A percentile compares a stretch with the other conserved stretches of the same genome.
These are phyloP conservation scores for Choloepus didactylus DNA, from an alignment of 2,797 vertebrate genomes.

Conservation along the genomic window DNA sequence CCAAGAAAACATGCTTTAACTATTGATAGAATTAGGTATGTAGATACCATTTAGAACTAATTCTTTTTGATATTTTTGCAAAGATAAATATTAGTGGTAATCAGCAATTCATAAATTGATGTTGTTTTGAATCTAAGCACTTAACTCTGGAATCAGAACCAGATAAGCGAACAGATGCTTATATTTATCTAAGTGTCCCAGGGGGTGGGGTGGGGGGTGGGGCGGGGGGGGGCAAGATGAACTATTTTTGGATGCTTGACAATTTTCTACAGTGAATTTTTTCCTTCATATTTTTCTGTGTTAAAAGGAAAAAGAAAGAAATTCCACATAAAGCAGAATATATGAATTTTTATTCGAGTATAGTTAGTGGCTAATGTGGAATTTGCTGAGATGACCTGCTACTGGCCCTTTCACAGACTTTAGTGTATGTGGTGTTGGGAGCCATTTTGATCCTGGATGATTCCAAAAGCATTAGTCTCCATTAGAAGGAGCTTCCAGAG, in stretches of 20 bases:
- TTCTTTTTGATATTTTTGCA: neutral
- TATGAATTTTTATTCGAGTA: constrained; percentile 20
- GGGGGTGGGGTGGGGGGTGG: too few relatives aligned
- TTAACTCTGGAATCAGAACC: constrained; percentile 38
- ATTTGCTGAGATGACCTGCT: neutral
- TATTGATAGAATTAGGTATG: constrained; percentile 52
- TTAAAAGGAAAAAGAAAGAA: neutral
- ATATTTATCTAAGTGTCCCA: constrained; percentile 44
- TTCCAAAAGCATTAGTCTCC: neutral
- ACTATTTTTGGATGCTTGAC: constrained; percentile 52
- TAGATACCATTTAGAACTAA: constrained; percentile 16
- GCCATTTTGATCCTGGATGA: neutral
- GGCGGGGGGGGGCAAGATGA: neutral
- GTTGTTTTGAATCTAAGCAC: neutral
- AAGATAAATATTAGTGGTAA: constrained; percentile 50
- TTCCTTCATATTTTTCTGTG: constrained; percentile 26
- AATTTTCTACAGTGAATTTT: constrained; percentile 38
- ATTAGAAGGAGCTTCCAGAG: neutral
- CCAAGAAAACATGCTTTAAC: neutral
- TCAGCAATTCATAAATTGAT: constrained; percentile 46
- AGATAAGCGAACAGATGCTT: constrained; percentile 59
- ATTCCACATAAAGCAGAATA: neutral
- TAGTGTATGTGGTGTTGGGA: neutral
- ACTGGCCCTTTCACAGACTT: neutral
- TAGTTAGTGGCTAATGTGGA: constrained; percentile 19